Evolutionary conservation across 2,888 invertebrate genomes (phyloP), one percentile per base, ranked within the genome.

Genomic region (Dichetophora obliterata): DNA sequence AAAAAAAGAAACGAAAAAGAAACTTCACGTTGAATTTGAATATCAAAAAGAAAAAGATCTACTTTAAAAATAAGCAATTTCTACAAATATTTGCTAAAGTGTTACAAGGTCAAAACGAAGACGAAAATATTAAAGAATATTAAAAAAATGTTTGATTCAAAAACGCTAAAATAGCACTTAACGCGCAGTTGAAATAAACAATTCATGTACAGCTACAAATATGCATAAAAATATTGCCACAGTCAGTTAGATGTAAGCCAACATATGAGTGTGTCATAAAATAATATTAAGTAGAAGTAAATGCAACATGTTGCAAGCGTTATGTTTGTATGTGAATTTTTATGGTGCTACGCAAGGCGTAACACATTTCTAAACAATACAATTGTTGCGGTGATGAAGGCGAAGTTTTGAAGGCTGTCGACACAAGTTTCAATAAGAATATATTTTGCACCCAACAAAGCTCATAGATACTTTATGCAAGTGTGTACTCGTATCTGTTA

Each of bases 261-360:
- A n/a, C n/a, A 63, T 63, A n/a, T 63, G 63, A 14, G 8, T 9
- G 63, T 5, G 63, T 63, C 63, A 63, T 63, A 63, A 63, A 63
- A 63, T 31, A 9, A 6, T 63, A 63, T 63, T 31, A 63, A 63
- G 27, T 11, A 31, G 27, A 31, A 24, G 34, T 63, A 63, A 63
- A 63, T n/a, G 63, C 27, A 14, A 31, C 63, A 31, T 31, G 63
- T 63, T 63, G 24, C 54, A 54, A 19, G 19, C 19, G 14, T 2
- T 43, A 43, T 43, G 43, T 11, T 43, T 43, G 43, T 14, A n/a
- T n/a, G 43, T 43, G 43, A 14, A 43, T 19, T 54, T 54, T 54
- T 54, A 54, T 54, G 54, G 19, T 54, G 19, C 19, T 19, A 2
- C 19, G 22, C n/a, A 5, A 54, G 22, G 31, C 31, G 63, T 6